These are phyloP conservation scores for Agrilus mali DNA, from an alignment of 2,888 invertebrate genomes.

Conservation along the genomic window DNA sequence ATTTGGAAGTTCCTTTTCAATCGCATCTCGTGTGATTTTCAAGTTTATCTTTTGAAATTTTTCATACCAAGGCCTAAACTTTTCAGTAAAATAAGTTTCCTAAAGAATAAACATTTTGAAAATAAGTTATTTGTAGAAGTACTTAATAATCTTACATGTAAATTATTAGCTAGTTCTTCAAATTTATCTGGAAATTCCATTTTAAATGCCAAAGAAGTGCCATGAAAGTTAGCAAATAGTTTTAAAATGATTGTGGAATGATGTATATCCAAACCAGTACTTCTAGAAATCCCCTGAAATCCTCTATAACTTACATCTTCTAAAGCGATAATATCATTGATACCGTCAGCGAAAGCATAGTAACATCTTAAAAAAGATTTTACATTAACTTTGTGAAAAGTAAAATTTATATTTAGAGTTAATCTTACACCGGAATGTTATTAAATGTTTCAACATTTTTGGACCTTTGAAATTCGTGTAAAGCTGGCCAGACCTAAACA, in stretches of 20 bases:
- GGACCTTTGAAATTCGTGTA: conserved; percentile 31
- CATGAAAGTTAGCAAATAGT: conserved; percentile 35
- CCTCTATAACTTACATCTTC: conserved; percentile 30
- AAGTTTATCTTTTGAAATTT: conserved; percentile 38
- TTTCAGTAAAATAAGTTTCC: conserved; percentile 47
- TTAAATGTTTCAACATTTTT: conserved; percentile 19
- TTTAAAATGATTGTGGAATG: conserved; percentile 26
- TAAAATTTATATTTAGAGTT: not conserved
- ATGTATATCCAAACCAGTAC: conserved; percentile 22
- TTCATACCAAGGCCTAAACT: conserved; percentile 43
- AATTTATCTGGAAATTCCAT: conserved; percentile 31
- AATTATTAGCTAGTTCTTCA: conserved; percentile 13
- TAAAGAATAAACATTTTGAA: conserved; percentile 13
- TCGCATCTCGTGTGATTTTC: conserved; percentile 46
- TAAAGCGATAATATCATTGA: conserved; percentile 33
- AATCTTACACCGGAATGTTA: conserved; percentile 22
- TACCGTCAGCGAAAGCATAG: conserved; percentile 29
- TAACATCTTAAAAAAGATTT: conserved; percentile 21
- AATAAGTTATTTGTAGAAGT: not conserved
- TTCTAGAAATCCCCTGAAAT: conserved; percentile 25
- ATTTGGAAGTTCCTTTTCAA: conserved; percentile 48
- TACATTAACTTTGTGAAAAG: not conserved
- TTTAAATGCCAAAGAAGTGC: conserved; percentile 34
- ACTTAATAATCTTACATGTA: conserved; percentile 19
- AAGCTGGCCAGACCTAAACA: conserved; percentile 31